Conservation (phyloP, 2,113 vertebrate species). For the Daboia siamensis region DNA sequence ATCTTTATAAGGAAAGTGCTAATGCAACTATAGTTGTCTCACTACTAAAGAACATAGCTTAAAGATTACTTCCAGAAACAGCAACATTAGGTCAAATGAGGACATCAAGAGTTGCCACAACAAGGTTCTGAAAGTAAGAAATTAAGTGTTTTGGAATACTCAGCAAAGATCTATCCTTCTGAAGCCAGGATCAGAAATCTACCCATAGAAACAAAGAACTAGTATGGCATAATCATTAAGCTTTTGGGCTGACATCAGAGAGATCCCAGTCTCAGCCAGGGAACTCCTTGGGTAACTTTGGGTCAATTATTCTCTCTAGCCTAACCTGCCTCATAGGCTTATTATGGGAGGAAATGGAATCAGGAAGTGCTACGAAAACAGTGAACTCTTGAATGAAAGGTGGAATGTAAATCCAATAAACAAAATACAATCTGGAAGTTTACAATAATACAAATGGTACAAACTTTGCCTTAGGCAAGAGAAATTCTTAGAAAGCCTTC, state of each 20-base stretch:
- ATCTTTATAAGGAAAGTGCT: slow-evolving; percentile 4
- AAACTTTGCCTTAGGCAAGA: neutral
- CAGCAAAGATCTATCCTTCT: neutral
- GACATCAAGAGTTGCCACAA: slow-evolving; percentile 16
- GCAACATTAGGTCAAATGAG: neutral
- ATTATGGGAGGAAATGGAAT: neutral
- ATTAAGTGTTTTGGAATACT: neutral
- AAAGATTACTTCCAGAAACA: slow-evolving; percentile 32
- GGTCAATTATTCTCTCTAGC: neutral
- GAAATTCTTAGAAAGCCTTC: neutral
- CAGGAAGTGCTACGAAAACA: neutral
- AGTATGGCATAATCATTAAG: neutral
- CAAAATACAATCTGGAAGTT: neutral
- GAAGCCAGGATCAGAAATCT: neutral
- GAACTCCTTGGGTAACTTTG: neutral
- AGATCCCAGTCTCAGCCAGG: neutral
- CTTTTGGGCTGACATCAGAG: neutral
- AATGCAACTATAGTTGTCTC: neutral
- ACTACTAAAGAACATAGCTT: neutral
- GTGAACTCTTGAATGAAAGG: neutral
- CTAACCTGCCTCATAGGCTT: neutral
- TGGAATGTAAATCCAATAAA: neutral
- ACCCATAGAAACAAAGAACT: neutral
- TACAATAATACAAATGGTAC: neutral
- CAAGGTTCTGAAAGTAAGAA: slow-evolving; percentile 10